These are phyloP conservation scores for Tipula unca DNA, from an alignment of 2,888 invertebrate genomes.

Conservation along the genomic window DNA sequence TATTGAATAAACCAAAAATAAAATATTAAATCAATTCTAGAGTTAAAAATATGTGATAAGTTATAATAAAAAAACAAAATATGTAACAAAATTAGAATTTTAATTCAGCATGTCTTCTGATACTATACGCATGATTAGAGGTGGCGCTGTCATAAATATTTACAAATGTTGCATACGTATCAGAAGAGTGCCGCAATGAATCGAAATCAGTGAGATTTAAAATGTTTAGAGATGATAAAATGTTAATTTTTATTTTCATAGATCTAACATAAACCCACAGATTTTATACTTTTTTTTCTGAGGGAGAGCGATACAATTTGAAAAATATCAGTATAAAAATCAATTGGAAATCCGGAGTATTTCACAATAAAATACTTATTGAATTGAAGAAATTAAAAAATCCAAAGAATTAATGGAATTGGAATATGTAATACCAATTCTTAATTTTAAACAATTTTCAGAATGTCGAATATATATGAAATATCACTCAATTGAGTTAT, in stretches of 20 bases:
- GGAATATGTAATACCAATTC: too few species aligned
- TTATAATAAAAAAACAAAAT: neutral
- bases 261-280: too few species aligned
- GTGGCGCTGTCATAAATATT: neutral
- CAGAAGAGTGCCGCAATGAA: neutral
- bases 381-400: too few species aligned
- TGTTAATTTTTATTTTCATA: neutral
- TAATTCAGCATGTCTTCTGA: neutral
- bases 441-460: too few species aligned
- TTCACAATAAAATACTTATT: too few species aligned
- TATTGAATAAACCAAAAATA: constrained; percentile 22
- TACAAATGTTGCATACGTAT: neutral
- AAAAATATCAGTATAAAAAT: too few species aligned
- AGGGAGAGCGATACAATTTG: too few species aligned
- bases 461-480: too few species aligned
- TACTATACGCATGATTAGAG: neutral
- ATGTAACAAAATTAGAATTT: neutral
- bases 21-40: neutral
- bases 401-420: too few species aligned
- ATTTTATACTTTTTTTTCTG: too few species aligned
- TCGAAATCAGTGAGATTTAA: neutral
- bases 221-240: neutral
- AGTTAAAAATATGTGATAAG: neutral
- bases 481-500: too few species aligned
- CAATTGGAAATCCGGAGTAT: too few species aligned